Evolutionary conservation across 2,113 vertebrate genomes (phyloP).

Genomic region (Protomyctophum bolini): DNA sequence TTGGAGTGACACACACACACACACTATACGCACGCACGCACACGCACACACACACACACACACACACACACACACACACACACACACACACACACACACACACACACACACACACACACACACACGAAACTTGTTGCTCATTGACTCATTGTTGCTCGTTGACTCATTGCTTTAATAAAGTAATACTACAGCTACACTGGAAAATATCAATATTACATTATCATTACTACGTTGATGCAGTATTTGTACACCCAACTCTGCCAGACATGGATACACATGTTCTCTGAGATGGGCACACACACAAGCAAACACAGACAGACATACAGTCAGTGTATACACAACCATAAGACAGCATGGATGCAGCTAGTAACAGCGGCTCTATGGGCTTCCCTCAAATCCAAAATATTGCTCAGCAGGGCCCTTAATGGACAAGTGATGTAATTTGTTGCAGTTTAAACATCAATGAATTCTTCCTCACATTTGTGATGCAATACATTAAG

Average conservation of each 20-base stretch:
- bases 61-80: background rate
- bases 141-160: no score
- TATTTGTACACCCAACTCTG: constrained; percentile 2
- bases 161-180: no score
- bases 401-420: constrained; percentile 37
- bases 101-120: no score
- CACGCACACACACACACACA: constrained; percentile 2
- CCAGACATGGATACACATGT: background rate
- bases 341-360: background rate
- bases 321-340: background rate
- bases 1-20: no score
- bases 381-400: constrained; percentile 34
- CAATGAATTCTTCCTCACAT: constrained; percentile 50
- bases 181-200: no score
- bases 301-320: background rate
- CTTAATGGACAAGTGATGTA: constrained; percentile 45
- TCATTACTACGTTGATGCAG: background rate
- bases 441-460: constrained; percentile 69
- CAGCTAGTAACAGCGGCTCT: constrained; percentile 12
- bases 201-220: no score
- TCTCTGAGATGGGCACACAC: background rate
- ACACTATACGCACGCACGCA: background rate
- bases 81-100: background rate
- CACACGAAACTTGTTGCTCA: background rate
- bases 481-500: constrained; percentile 66